Base-by-base conservation (phyloP, 2,113 vertebrate species). In the Oreochromis niloticus region DNA sequence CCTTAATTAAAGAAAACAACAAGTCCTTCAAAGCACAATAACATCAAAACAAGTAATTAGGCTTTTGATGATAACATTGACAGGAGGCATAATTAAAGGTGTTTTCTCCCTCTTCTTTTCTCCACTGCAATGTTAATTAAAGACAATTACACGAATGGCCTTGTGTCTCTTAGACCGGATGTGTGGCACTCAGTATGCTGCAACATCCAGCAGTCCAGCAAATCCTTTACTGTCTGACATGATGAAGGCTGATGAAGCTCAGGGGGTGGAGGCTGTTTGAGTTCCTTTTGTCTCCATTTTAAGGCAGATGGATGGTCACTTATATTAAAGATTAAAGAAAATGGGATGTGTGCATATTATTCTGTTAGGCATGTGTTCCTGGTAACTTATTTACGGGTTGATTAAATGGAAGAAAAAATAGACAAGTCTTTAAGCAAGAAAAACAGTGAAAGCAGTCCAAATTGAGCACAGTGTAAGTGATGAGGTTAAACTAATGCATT, bases 1-100 rank as follows among this genome's bases (percentile, higher is more conserved):
- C 48, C 48, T 91, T 94, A 93, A 95, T 95, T 93, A 95, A 84
- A 81, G 43, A 85, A 91, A 93, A 90, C 85, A 94, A 92, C 43
- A 81, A 54, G 85, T 84, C 88, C 83, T 90, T 91, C 82, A 81
- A 48, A 88, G 87, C 68, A 80, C 73, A 91, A 90, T 79, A 93
- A 88, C 90, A 85, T 43, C 13, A 50, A 89, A 91, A 91, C 87
- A 94, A 91, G 68, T 91, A 93, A 95, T 95, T 95, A 93, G 85
- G 85, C 86, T 87, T 92, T 85, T 85, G 55, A 91, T 91, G 57
- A 86, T 88, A 82, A 89, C 90, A 89, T 81, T 89, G 93, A 91
- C 89, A 94, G 66, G 80, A 83, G 82, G 87, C 81, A 75, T 95
- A 91, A 96, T 94, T 95, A 94, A 90, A 91, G 89, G 85, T 82